Evolutionary conservation across 2,797 vertebrate species (phyloP), one percentile per base, ranked within the genome.

Genomic region (Karalla daura): DNA sequence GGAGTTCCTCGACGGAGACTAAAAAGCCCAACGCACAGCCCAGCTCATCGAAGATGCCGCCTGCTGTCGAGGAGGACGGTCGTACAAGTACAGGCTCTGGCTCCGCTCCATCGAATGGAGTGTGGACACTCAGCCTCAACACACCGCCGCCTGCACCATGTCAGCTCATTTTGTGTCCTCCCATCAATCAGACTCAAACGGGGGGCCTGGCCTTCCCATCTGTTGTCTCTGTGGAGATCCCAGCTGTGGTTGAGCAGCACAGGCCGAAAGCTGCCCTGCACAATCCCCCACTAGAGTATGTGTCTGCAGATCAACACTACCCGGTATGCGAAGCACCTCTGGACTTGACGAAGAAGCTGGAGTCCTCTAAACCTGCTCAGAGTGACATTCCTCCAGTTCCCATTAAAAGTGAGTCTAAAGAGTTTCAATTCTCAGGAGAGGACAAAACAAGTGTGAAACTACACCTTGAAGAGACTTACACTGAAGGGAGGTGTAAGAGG

Each of bases 111-210:
- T 7, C 79, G 7, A 52, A 83, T 0, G 81, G 83, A 9, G 13
- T 76, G 17, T 93, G 90, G 88, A 89, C 82, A n/a, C 40, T 94
- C 5, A 83, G 84, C 6, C 74, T 94, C 0, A 67, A 94, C 60
- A 85, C 90, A 67, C 53, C 75, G 5, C 83, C 88, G 0, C 82
- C 88, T 54, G 84, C 89, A 14, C 88, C 84, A 3, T 30, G 85
- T 3, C 85, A 90, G 2, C 73, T 94, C 2, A 83, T 95, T 1
- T 58, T 94, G 62, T 73, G 92, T 51, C 46, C 94, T 49, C 92
- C 93, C 0, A 70, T 88, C 20, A 55, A 78, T 36, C 37, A 78
- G 9, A 14, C 70, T 4, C 66, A 76, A 54, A 51, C 12, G 7
- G 24, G 46, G 0, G 46, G 51, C 47, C 41, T 71, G 4, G 20